Evolutionary conservation across 2,888 invertebrate species (phyloP).

Genomic region (Exephanes ischioxanthus): DNA sequence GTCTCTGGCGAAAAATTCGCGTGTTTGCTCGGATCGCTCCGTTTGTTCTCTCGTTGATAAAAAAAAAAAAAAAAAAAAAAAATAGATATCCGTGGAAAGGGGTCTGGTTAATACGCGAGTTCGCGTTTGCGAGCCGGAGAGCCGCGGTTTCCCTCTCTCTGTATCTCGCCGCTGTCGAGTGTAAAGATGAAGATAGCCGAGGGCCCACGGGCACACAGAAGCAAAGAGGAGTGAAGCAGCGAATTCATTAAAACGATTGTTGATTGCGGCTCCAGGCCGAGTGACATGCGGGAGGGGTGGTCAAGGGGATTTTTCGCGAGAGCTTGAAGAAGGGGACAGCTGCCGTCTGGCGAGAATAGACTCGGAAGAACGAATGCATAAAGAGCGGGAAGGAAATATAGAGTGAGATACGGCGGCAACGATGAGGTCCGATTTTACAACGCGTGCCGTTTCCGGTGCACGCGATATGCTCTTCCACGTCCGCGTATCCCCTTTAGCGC

Average conservation of each 20-base stretch:
- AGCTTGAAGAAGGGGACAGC: slow-evolving; percentile 30
- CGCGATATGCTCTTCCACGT: slow-evolving; percentile 73
- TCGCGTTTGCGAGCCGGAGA: slow-evolving; percentile 44
- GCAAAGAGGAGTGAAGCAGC: slow-evolving; percentile 42
- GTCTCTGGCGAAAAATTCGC: slow-evolving; percentile 52
- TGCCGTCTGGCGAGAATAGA: slow-evolving; percentile 38
- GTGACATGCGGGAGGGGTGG: slow-evolving; percentile 75
- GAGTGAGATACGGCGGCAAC: slow-evolving; percentile 44
- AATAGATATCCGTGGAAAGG: slow-evolving; percentile 14
- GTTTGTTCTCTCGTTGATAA: slow-evolving; percentile 62
- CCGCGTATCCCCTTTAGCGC: slow-evolving; percentile 49
- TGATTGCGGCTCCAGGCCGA: slow-evolving; percentile 77
- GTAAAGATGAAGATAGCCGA: slow-evolving; percentile 78
- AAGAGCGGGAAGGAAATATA: slow-evolving; percentile 35
- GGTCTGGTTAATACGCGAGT: slow-evolving; percentile 44
- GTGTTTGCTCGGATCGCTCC: slow-evolving; percentile 60
- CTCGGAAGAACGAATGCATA: slow-evolving; percentile 42
- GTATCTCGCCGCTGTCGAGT: slow-evolving; percentile 63
- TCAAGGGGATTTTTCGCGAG: slow-evolving; percentile 56
- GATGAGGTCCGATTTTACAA: slow-evolving; percentile 74
- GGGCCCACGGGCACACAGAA: slow-evolving; percentile 25
- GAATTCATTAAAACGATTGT: slow-evolving; percentile 80
- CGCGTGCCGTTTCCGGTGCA: slow-evolving; percentile 83
- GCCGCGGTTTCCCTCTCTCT: slow-evolving; percentile 38
- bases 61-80: slow-evolving; percentile 1